A percentile compares a stretch with the other conserved stretches of the same genome.
Conservation (phyloP, 2,113 vertebrate genomes). For the Ginglymostoma cirratum region DNA sequence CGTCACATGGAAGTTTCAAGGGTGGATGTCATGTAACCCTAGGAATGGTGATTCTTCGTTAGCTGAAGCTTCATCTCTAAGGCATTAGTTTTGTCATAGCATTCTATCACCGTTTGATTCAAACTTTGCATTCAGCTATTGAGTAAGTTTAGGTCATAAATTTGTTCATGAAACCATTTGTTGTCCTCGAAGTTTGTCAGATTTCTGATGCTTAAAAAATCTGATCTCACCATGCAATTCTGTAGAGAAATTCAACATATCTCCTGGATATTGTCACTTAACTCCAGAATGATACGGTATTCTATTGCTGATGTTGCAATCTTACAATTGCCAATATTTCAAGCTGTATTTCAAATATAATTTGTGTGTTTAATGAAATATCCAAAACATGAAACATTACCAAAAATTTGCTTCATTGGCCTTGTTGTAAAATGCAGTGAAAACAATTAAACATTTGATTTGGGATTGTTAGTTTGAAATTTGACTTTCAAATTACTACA, state of each 20-base stretch:
- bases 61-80: no score
- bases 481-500: background rate
- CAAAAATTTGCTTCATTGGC: background rate
- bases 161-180: background rate
- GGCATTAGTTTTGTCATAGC: no score
- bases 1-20: no score
- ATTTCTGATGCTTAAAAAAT: background rate
- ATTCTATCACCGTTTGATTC: no score
- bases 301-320: background rate
- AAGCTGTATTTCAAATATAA: background rate
- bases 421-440: background rate
- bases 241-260: background rate
- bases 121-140: no score
- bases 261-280: background rate
- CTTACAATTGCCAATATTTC: background rate
- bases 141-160: no score
- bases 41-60: no score
- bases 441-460: background rate
- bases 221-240: background rate
- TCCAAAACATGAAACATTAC: background rate
- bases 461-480: background rate
- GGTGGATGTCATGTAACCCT: no score
- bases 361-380: background rate
- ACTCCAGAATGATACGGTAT: background rate
- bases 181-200: background rate